Conservation (phyloP, 2,797 vertebrate genomes). For the Columba guinea region DNA sequence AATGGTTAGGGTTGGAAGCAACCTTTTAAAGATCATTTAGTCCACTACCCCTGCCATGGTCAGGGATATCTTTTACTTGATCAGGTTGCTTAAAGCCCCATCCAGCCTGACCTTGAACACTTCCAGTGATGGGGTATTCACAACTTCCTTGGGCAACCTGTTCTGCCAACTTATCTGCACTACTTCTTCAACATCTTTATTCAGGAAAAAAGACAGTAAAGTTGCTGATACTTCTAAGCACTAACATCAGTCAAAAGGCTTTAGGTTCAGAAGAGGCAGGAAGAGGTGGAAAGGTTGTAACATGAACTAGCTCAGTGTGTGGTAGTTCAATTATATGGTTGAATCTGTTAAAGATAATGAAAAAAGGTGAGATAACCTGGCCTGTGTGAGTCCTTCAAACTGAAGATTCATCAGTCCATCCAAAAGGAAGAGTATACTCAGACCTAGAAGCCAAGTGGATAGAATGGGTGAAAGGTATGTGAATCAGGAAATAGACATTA, state of each 20-base stretch:
- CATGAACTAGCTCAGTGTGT: background rate
- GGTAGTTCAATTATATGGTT: background rate
- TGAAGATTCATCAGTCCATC: background rate
- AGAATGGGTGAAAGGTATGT: background rate
- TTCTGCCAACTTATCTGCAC: background rate
- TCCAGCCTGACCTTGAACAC: background rate
- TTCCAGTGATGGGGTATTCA: background rate
- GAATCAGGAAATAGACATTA: background rate
- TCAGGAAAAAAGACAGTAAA: background rate
- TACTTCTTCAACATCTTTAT: background rate
- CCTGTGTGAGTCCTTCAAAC: background rate
- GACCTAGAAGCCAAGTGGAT: background rate
- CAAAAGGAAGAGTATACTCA: background rate
- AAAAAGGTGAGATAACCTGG: background rate
- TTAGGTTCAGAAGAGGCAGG: background rate
- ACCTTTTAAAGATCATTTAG: background rate
- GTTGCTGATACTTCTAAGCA: background rate
- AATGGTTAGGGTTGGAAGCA: background rate
- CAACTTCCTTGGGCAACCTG: background rate
- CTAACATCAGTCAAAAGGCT: background rate
- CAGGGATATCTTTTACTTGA: background rate
- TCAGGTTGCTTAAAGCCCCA: background rate
- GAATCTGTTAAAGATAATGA: background rate
- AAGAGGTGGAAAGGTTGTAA: background rate
- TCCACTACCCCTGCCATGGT: accelerated